phyloP scores from a whole-genome alignment of 2,113 vertebrate genomes.

The Strix uralensis region DNA sequence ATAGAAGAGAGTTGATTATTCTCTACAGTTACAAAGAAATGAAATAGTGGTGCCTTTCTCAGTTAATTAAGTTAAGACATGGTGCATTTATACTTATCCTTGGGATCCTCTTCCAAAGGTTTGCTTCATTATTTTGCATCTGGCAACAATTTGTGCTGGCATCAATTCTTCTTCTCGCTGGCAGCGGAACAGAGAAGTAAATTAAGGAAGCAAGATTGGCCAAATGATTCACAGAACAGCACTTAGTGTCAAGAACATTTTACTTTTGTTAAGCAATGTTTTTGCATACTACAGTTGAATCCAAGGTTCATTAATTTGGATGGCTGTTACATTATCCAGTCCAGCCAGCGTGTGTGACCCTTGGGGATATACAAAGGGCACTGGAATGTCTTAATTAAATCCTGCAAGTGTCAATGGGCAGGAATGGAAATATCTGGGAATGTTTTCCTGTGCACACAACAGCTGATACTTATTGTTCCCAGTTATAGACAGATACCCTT shows the following conservation, averaged over 20 bases:
- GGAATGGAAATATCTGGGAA: conserved; percentile 22
- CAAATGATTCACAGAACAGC: conserved; percentile 48
- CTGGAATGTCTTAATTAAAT: conserved; percentile 10
- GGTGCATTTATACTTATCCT: background rate
- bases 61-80: background rate
- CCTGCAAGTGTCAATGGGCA: conserved; percentile 17
- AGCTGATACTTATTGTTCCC: background rate
- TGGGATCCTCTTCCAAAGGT: conserved; percentile 17
- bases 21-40: background rate
- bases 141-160: conserved; percentile 46
- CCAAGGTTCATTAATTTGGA: conserved; percentile 21
- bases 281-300: background rate
- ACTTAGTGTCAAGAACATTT: conserved; percentile 57
- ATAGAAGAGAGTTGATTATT: background rate
- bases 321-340: background rate
- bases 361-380: background rate
- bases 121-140: conserved; percentile 17
- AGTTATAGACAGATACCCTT: background rate
- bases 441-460: background rate
- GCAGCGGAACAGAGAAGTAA: conserved; percentile 47
- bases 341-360: background rate
- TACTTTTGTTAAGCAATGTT: conserved; percentile 53
- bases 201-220: conserved; percentile 33
- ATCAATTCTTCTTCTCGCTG: conserved; percentile 39
- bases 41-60: background rate